Percentiles rank a stretch among this genome's conserved stretches.
phyloP scores from a whole-genome alignment of 2,888 invertebrate species.

The Drosophila ezoana region DNA sequence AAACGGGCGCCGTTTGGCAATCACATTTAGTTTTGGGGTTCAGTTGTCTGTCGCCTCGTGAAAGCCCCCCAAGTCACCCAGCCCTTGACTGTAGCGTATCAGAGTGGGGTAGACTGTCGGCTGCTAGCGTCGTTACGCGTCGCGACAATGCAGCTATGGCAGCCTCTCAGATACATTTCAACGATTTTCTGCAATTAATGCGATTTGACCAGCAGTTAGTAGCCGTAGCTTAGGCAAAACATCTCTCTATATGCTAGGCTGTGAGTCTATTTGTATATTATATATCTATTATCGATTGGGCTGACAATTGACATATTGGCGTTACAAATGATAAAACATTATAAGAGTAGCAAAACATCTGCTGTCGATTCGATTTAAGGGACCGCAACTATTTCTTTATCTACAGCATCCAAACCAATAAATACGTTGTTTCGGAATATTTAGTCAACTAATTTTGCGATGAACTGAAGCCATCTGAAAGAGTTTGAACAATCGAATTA shows the following conservation, averaged over 20 bases:
- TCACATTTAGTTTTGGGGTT: conserved; percentile 66
- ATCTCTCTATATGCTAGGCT: neutral
- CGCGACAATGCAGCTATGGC: neutral
- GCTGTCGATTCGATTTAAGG: too few species aligned
- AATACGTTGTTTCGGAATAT: too few species aligned
- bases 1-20: conserved; percentile 72
- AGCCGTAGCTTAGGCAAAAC: neutral
- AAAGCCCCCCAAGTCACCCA: conserved; percentile 1
- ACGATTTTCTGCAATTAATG: conserved; percentile 21
- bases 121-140: conserved; percentile 15
- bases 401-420: too few species aligned
- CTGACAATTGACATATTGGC: too few species aligned
- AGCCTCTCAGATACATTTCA: conserved; percentile 18
- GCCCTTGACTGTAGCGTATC: conserved; percentile 7
- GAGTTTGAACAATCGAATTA: too few species aligned
- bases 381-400: too few species aligned
- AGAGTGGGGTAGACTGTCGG: conserved; percentile 16
- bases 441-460: too few species aligned
- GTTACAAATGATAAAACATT: too few species aligned
- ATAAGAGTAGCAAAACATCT: too few species aligned
- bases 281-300: too few species aligned
- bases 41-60: conserved; percentile 14
- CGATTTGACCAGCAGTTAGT: neutral
- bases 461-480: too few species aligned
- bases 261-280: too few species aligned